Base-by-base conservation (phyloP, 2,797 vertebrate genomes). In the Macrochelys suwanniensis region DNA sequence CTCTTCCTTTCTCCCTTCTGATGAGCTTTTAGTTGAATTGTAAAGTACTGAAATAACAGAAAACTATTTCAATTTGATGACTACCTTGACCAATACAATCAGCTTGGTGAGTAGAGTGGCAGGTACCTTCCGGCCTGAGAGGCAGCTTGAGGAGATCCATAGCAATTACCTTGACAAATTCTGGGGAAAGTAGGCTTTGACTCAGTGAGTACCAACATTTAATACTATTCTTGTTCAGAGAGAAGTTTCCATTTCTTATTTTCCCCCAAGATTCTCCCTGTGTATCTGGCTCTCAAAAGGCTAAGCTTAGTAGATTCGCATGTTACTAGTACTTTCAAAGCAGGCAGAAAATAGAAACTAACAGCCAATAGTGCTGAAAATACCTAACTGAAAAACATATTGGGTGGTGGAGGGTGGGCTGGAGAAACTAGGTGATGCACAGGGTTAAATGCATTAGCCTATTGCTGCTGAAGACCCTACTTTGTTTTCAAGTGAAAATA, bases 1-100 rank as follows among this genome's bases (percentile, higher is more conserved):
- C 31, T n/a, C 61, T 19, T n/a, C 81, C 68, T 89, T 94, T 89
- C 94, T 96, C 92, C 92, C 93, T 97, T 95, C 90, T 93, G 82
- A 89, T 87, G 79, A 31, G 96, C 92, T 94, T 94, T 88, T 78
- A 87, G 54, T 13, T 92, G 91, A 95, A 45, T 37, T 92, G 57
- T 74, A 84, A 94, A 89, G 71, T 82, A 71, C 21, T 10, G 74
- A 37, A 84, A 77, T 79, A 92, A 89, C 84, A 91, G 93, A 94
- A 96, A 95, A 65, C 26, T 88, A 78, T 89, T 68, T 91, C 80
- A 84, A 85, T 80, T 90, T 85, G 74, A 90, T 88, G 93, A 95
- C 80, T 82, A 80, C 94, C 85, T 90, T 94, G 90, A 82, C n/a
- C 87, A 89, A 85, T 93, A 59, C 37, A 42, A 19, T 71, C n/a